Evolutionary conservation across 2,888 invertebrate species (phyloP), one percentile per base, ranked within the genome.

Genomic region (Netelia fuscicornis): DNA sequence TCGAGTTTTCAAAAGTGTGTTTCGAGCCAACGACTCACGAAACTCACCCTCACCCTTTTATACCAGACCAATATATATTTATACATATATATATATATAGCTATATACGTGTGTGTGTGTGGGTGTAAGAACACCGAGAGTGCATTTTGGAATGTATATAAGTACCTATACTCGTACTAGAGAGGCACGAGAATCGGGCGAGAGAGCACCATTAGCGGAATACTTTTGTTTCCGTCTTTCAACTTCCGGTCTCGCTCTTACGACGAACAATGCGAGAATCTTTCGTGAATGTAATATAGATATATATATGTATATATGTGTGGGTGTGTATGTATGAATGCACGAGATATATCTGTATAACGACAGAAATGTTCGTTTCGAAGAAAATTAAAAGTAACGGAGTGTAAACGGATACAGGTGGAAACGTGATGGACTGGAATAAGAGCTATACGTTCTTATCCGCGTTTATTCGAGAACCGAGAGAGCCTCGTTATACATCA

Each of bases 351-450:
- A 10, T 37, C 20, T 23, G 11, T 44, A 10, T 54, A 17, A 68
- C 68, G 68, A 71, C 25, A 52, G 72, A 81, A 72, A 74, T 62
- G 72, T 84, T 81, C 74, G 72, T 77, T 77, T 48, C 72, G 62
- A 67, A 54, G 81, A 62, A 37, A 84, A 81, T 84, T 77, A 77
- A 77, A 81, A 81, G 72, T 77, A 84, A 84, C 77, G 81, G 77
- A 76, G 76, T 81, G 84, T 81, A 81, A 84, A 84, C 72, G 81
- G 68, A 62, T 62, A 74, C 72, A 71, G 67, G 17, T 17, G 9
- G 62, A 48, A 54, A 25, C 56, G 67, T 3, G 56, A 44, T 42
- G 30, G 17, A 76, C 6, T 20, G 67, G 30, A 10, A 20, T 11
- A 11, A 11, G 11, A 42, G 60, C n/a, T 20, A n/a, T 42, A 30